Base-by-base conservation (phyloP, 2,888 invertebrate species). In the Alcis repandata region DNA sequence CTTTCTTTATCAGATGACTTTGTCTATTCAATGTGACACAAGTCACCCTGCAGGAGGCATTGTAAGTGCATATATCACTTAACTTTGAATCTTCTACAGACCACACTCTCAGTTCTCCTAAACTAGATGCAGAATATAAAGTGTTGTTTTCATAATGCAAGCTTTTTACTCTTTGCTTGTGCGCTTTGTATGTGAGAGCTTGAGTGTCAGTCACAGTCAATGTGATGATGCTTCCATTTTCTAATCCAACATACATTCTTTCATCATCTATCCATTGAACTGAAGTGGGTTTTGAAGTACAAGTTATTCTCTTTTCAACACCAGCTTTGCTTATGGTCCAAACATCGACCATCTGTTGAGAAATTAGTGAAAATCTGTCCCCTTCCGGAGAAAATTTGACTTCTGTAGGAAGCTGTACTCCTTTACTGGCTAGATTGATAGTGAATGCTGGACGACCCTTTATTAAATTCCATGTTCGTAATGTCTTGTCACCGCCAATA, bases 391-490 rank as follows among this genome's bases (percentile, higher is more conserved):
- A 96, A 96, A 98, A 99, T 58, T 88, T 88, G 0, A 95, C 84
- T 74, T 94, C 94, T 76, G 91, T 87, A 48, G 92, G 88, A 79
- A 89, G 75, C 46, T 90, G 86, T 52, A 94, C 91, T 67, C 94
- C 94, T 89, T 96, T 96, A 79, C 94, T 96, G 69, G 95, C 95
- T 36, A 98, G 91, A 86, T 98, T 98, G n/a, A 97, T 97, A 0
- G 97, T 96, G 85, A 97, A 99, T 0, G 98, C 98, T 75, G 96
- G 96, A 67, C 98, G 95, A 0, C 98, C 99, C 86, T 98, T 98
- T 0, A 99, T 94, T 68, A 99, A 93, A 92, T 99, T 98, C 99
- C 99, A 99, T 2, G 98, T 98, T 78, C 96, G 94, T 49, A 99
- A 87, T 6, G 97, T 96, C 74, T 95, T 95, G 87, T 99, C 98